These are phyloP conservation scores for Thymallus thymallus DNA, from an alignment of 2,113 vertebrate genomes.

Conservation along the genomic window DNA sequence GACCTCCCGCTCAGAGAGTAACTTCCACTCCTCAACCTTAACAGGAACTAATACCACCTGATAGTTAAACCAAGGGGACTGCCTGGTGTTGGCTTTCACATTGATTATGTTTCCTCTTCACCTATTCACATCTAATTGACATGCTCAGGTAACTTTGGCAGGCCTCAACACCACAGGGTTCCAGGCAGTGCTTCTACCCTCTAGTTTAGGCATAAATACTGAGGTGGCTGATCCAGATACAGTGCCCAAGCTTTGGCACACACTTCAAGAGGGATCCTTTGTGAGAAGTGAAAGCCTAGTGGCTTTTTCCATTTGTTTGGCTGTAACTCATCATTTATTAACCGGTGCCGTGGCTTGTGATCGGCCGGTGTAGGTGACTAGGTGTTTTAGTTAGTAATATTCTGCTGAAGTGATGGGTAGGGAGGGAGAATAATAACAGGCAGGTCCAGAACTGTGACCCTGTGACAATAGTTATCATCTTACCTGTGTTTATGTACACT, in stretches of 20 bases:
- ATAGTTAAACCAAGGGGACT: too few relatives aligned
- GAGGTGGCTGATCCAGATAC: conserved; percentile 18
- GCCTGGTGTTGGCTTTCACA: conserved; percentile 22
- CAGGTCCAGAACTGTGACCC: conserved; percentile 16
- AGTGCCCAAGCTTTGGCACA: conserved; percentile 33
- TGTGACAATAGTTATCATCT: conserved; percentile 24
- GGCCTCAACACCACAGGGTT: conserved; percentile 19
- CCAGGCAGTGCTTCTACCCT: conserved; percentile 15
- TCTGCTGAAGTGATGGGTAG: conserved; percentile 24
- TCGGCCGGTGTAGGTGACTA: conserved; percentile 22
- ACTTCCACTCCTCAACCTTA: conserved; percentile 35
- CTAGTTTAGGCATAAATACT: conserved; percentile 30
- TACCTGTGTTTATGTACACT: background rate
- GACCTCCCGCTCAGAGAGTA: background rate
- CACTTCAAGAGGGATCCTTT: conserved; percentile 46
- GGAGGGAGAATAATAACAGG: conserved; percentile 4
- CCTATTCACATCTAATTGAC: conserved; percentile 19
- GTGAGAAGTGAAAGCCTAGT: conserved; percentile 50
- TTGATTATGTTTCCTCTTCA: too few relatives aligned
- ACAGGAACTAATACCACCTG: conserved; percentile 47
- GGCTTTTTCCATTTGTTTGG: conserved; percentile 8
- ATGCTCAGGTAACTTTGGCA: conserved; percentile 21
- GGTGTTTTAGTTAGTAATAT: conserved; percentile 35
- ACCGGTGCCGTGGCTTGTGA: conserved; percentile 35
- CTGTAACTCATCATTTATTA: conserved; percentile 60